phyloP scores from a whole-genome alignment of 1,140 invertebrate genomes.

The Dendrolimus kikuchii region DNA sequence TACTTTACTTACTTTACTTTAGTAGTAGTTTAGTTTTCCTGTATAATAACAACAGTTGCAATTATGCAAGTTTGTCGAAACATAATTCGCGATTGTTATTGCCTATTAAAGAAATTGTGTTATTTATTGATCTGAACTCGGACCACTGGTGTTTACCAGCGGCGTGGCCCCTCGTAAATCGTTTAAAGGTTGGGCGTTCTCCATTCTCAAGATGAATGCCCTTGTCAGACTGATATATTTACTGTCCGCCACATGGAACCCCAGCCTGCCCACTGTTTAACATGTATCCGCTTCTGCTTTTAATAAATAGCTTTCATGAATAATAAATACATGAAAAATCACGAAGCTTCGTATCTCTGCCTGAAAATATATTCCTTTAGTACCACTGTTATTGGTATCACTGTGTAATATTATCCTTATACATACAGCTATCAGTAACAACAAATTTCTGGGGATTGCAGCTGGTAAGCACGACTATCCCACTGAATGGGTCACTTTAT shows the following conservation, averaged over 20 bases:
- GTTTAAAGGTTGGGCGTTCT: constrained; percentile 61
- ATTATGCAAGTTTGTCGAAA: constrained; percentile 19
- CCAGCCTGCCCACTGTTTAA: constrained; percentile 31
- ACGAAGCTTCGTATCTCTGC: too few species aligned
- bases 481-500: too few species aligned
- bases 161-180: constrained; percentile 56
- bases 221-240: constrained; percentile 61
- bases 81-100: constrained; percentile 1
- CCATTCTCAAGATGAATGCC: constrained; percentile 60
- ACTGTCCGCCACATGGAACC: constrained; percentile 42
- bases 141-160: constrained; percentile 46
- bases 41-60: constrained; percentile 15
- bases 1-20: too few species aligned
- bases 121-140: constrained; percentile 41
- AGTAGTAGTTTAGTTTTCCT: too few species aligned
- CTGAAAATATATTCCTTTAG: too few species aligned
- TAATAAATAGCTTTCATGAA: constrained; percentile 34
- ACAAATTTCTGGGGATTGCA: too few species aligned
- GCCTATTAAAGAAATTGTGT: constrained; percentile 26
- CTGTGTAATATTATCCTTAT: too few species aligned
- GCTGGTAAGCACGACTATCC: too few species aligned
- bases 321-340: constrained; percentile 20
- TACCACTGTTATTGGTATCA: too few species aligned
- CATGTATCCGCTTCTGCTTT: constrained; percentile 31
- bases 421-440: too few species aligned